Evolutionary conservation across 1,140 invertebrate genomes (phyloP).

Genomic region (Colletes gigas): DNA sequence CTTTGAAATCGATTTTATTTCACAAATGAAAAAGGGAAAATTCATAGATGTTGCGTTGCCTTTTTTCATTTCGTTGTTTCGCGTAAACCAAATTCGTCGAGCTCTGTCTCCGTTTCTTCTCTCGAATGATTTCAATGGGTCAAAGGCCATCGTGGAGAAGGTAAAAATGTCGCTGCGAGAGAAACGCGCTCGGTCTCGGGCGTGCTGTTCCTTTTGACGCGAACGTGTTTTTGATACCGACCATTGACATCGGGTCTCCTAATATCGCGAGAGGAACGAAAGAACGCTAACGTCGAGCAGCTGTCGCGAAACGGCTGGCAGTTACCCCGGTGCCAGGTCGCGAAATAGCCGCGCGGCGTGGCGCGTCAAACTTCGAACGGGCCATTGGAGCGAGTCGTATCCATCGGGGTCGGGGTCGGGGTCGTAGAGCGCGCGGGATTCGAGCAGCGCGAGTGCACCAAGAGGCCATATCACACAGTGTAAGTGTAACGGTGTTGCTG

Average conservation of each 20-base stretch:
- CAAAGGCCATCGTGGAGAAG: no score
- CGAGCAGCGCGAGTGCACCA: no score
- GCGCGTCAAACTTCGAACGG: conserved; percentile 40
- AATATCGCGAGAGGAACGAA: background rate
- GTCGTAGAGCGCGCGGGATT: background rate
- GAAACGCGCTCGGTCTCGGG: background rate
- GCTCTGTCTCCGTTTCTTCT: no score
- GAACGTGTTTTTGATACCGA: background rate
- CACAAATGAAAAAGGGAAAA: no score
- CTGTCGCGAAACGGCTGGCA: conserved; percentile 27
- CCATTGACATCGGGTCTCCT: background rate
- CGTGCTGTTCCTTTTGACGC: background rate
- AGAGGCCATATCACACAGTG: no score
- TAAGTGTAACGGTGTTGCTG: no score
- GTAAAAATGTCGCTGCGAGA: no score
- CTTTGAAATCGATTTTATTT: no score
- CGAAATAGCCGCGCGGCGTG: conserved; percentile 14
- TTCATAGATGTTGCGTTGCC: no score
- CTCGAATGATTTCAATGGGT: no score
- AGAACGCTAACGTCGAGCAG: conserved; percentile 22
- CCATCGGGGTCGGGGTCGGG: conserved; percentile 21
- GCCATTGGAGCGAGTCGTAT: conserved; percentile 47
- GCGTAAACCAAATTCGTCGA: no score
- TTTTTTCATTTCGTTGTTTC: no score
- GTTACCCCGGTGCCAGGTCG: conserved; percentile 32